Conservation (phyloP, 2,113 vertebrate species). For the Nicator chloris region DNA sequence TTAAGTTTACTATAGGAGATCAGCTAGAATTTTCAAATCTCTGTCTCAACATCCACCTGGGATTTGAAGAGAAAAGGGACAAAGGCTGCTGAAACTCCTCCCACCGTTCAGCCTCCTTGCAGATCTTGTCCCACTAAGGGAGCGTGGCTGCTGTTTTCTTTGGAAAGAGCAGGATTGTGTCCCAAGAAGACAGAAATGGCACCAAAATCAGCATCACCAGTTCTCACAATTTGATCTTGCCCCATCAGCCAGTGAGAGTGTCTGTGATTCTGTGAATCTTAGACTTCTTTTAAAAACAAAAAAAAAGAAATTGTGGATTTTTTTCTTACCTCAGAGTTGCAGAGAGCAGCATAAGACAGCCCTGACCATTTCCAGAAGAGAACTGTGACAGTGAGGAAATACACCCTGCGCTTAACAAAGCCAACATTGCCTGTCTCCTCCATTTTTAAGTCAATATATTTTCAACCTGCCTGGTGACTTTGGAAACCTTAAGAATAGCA, state of each 20-base stretch:
- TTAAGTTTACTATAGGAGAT: no score
- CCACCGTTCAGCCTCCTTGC: rapidly evolving
- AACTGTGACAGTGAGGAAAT: background rate
- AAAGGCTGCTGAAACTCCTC: background rate
- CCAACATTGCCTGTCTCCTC: background rate
- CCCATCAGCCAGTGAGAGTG: background rate
- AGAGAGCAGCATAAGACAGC: background rate
- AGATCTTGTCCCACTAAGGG: background rate
- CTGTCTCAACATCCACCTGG: no score
- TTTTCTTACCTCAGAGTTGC: background rate
- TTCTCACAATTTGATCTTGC: background rate
- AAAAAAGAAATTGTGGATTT: background rate
- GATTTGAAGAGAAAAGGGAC: background rate
- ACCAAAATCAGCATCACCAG: rapidly evolving
- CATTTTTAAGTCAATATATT: background rate
- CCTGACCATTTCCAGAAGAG: background rate
- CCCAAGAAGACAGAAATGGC: background rate
- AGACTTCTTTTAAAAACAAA: background rate
- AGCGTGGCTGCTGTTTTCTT: rapidly evolving
- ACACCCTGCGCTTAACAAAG: background rate
- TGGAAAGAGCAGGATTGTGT: background rate
- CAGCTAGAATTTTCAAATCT: no score
- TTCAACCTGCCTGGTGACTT: background rate
- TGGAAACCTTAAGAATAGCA: background rate
- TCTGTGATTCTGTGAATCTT: background rate